Conservation (phyloP, 1,140 invertebrate species). For the Neomicropteryx cornuta region DNA sequence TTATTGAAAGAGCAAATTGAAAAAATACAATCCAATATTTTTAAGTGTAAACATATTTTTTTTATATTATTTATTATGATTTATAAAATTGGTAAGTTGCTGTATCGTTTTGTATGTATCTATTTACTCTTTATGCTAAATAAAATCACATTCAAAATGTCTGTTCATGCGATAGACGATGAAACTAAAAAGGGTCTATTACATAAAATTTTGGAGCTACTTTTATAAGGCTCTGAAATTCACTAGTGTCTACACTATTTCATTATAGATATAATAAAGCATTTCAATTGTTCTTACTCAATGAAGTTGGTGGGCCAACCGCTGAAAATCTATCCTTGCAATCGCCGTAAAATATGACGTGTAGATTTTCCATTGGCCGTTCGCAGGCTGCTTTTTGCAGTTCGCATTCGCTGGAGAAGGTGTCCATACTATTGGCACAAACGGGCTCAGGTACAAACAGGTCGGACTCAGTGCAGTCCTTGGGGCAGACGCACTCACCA, state of each 20-base stretch:
- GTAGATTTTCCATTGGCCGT: slow-evolving; percentile 36
- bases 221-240: not conserved
- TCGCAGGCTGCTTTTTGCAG: slow-evolving; percentile 61
- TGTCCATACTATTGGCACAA: slow-evolving; percentile 69
- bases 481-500: slow-evolving; percentile 75
- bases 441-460: slow-evolving; percentile 62
- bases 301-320: slow-evolving; percentile 33
- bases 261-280: not conserved
- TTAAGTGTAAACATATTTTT: too few species aligned
- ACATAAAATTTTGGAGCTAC: not conserved
- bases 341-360: slow-evolving; percentile 66
- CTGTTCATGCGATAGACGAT: not conserved
- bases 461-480: slow-evolving; percentile 52
- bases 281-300: not conserved
- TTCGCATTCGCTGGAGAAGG: slow-evolving; percentile 76
- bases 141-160: too few species aligned
- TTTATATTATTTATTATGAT: too few species aligned
- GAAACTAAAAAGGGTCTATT: not conserved
- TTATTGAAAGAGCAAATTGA: too few species aligned
- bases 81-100: too few species aligned
- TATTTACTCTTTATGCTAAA: too few species aligned
- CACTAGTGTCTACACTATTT: not conserved
- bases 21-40: too few species aligned
- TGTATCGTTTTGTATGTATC: too few species aligned
- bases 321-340: slow-evolving; percentile 57